These are phyloP conservation scores for Leptestheria dahalacensis DNA, from an alignment of 1,140 invertebrate genomes.

Conservation along the genomic window DNA sequence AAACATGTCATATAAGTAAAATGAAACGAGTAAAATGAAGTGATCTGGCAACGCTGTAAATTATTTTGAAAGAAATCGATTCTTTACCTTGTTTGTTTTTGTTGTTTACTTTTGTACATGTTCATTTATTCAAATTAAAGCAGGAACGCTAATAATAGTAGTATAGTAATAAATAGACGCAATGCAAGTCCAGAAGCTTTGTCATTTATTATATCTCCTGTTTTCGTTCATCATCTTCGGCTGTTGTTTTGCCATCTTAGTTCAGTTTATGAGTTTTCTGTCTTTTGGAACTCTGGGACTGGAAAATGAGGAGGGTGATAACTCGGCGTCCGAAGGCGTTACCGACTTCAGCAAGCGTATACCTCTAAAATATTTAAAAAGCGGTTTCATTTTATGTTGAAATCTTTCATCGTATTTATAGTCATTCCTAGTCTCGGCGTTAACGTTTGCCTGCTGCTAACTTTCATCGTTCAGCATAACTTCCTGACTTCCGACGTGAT, in stretches of 20 bases:
- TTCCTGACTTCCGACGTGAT: too few species aligned
- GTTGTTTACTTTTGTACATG: background rate
- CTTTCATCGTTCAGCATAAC: too few species aligned
- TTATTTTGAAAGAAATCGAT: too few species aligned
- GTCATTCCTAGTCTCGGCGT: too few species aligned
- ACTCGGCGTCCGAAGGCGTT: background rate
- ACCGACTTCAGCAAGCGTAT: too few species aligned
- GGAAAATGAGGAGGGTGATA: background rate
- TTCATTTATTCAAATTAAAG: background rate
- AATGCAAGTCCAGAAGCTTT: background rate
- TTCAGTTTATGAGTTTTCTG: background rate
- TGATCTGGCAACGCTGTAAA: background rate
- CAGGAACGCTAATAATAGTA: background rate
- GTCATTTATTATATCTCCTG: background rate
- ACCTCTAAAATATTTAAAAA: too few species aligned
- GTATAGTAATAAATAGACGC: background rate
- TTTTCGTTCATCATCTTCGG: background rate
- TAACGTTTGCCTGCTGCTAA: too few species aligned
- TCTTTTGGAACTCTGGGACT: background rate
- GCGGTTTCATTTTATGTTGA: too few species aligned
- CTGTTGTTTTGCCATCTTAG: background rate
- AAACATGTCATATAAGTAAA: too few species aligned
- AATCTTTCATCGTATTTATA: too few species aligned
- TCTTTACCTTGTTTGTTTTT: too few species aligned
- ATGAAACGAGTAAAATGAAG: too few species aligned